These are phyloP conservation scores for Colletes collaris DNA, from an alignment of 2,888 invertebrate species.

Conservation along the genomic window DNA sequence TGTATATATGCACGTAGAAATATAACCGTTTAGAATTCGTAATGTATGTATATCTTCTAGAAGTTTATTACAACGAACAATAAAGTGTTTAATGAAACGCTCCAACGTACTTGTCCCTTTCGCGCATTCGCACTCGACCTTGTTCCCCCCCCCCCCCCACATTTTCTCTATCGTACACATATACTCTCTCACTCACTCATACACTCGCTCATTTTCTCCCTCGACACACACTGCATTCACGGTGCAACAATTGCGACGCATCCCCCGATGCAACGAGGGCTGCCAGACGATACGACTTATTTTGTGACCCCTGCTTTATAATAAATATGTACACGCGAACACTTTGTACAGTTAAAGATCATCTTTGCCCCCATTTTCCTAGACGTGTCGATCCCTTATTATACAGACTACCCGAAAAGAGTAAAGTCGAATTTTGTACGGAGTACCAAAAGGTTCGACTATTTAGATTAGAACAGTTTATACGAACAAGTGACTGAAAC, in stretches of 20 bases:
- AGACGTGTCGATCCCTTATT: not conserved
- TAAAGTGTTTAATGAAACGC: constrained; percentile 76
- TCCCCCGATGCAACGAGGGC: constrained; percentile 12
- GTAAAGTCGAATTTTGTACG: no score
- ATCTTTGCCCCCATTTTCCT: constrained; percentile 3
- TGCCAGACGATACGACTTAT: constrained; percentile 17
- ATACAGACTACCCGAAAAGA: not conserved
- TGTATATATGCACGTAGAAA: constrained; percentile 77
- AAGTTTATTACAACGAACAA: constrained; percentile 78
- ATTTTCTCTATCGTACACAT: not conserved
- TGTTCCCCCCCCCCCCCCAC: constrained; percentile 9
- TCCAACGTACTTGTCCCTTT: constrained; percentile 46
- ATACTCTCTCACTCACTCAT: not conserved
- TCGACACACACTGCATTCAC: constrained; percentile 17
- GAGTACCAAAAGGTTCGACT: no score
- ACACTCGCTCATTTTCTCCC: constrained; percentile 1
- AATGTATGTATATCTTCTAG: constrained; percentile 72
- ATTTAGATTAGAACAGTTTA: no score
- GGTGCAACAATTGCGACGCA: constrained; percentile 27
- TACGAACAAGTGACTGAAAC: no score
- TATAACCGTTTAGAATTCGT: constrained; percentile 80
- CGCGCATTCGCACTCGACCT: constrained; percentile 37
- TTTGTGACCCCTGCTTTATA: constrained; percentile 41
- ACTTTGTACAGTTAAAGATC: constrained; percentile 75
- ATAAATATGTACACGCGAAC: constrained; percentile 78